Percentiles rank a stretch among this genome's conserved stretches.
Conservation (phyloP, 2,797 vertebrate genomes). For the Varecia variegata region DNA sequence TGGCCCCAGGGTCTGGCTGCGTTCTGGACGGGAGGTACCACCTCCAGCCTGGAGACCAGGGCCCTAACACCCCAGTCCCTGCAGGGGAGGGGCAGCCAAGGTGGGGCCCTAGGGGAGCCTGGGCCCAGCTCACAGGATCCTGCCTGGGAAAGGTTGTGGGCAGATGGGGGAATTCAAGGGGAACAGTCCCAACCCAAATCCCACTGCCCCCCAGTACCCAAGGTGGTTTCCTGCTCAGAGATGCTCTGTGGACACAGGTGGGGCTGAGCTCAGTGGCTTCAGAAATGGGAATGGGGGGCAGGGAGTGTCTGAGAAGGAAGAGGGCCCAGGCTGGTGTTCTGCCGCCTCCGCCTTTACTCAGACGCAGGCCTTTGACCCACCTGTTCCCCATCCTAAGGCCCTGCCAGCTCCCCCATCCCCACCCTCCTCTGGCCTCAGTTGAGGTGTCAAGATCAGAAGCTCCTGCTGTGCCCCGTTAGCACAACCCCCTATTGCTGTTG, state of each 20-base stretch:
- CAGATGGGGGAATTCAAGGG: neutral
- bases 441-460: neutral
- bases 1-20: neutral
- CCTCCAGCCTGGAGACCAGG: neutral
- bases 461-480: neutral
- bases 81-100: neutral
- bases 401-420: neutral
- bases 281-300: neutral
- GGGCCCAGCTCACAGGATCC: neutral
- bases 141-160: neutral
- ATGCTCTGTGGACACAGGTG: neutral
- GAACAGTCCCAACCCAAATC: neutral
- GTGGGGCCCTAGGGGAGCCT: neutral
- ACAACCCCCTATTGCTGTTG: neutral
- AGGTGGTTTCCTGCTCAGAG: neutral
- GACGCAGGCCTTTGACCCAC: neutral
- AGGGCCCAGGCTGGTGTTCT: neutral
- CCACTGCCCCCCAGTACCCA: rapidly evolving
- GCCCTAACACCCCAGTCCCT: neutral
- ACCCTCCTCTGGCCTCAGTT: neutral
- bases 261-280: neutral
- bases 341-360: neutral
- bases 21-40: neutral
- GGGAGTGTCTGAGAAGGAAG: neutral
- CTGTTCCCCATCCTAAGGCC: neutral